Conservation (phyloP, 2,113 vertebrate species). For the Calyptommatus sinebrachiatus region DNA sequence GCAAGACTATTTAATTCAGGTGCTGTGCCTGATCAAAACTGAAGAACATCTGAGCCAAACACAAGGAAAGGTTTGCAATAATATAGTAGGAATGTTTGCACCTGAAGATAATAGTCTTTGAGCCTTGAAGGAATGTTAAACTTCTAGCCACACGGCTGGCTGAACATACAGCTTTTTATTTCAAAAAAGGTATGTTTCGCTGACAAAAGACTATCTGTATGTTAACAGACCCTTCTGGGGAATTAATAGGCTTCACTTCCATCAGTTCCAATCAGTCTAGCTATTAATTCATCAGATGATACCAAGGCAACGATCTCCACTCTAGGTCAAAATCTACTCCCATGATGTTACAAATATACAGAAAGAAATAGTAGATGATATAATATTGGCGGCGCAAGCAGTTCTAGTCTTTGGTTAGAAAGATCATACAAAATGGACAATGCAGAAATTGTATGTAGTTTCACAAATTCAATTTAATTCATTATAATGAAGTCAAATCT, state of each 20-base stretch:
- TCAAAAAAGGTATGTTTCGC: neutral
- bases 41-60: neutral
- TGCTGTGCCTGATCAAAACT: neutral
- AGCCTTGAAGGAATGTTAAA: neutral
- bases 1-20: neutral
- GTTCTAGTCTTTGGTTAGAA: no score
- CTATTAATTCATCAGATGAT: neutral
- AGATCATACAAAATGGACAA: no score
- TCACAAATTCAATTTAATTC: no score
- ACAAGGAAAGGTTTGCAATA: neutral
- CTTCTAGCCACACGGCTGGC: neutral
- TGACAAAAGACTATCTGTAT: neutral
- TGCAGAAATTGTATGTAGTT: no score
- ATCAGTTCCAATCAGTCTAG: neutral
- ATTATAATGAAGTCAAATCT: no score
- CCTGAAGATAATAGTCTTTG: neutral
- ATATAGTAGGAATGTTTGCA: no score
- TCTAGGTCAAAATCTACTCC: no score
- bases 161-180: neutral
- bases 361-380: no score
- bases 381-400: no score
- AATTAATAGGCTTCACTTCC: neutral
- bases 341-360: no score
- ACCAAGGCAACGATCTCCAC: no score
- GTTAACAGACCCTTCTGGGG: neutral